Percentiles rank a stretch among this genome's conserved stretches.
Evolutionary conservation across 2,113 vertebrate species (phyloP).

Genomic region (Laticauda laticaudata): DNA sequence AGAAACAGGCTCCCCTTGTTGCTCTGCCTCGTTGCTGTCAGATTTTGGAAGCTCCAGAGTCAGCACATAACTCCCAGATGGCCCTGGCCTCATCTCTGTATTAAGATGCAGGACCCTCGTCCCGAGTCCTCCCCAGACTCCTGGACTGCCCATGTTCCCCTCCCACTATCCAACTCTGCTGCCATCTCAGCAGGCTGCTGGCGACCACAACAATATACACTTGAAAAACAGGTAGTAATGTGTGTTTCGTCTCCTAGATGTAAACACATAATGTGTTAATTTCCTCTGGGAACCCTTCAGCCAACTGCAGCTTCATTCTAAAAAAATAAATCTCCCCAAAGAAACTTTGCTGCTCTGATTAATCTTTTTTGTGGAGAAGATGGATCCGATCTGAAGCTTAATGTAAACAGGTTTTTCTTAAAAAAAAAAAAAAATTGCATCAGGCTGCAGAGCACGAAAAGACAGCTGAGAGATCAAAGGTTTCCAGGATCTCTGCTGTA

Average conservation of each 20-base stretch:
- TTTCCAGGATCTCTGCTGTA: conserved; percentile 65
- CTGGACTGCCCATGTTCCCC: too few relatives aligned
- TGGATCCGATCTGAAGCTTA: conserved; percentile 58
- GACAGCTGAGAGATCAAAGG: conserved; percentile 70
- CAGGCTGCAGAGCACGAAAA: conserved; percentile 61
- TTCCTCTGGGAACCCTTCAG: background rate
- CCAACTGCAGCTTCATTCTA: conserved; percentile 36
- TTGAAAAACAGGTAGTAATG: too few relatives aligned
- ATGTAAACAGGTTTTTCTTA: conserved; percentile 55
- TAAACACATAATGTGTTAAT: background rate
- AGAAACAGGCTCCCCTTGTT: too few relatives aligned
- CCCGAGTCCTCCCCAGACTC: too few relatives aligned
- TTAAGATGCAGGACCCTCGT: too few relatives aligned
- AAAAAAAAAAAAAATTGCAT: conserved; percentile 49
- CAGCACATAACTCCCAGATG: too few relatives aligned
- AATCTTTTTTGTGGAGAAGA: conserved; percentile 52
- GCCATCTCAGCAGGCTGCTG: too few relatives aligned
- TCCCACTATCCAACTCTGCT: too few relatives aligned
- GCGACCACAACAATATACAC: background rate
- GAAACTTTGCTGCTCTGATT: conserved; percentile 45
- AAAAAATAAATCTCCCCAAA: conserved; percentile 27
- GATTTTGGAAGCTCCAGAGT: too few relatives aligned
- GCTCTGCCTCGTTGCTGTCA: too few relatives aligned
- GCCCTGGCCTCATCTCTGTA: too few relatives aligned
- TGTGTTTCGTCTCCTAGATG: background rate